phyloP scores from a whole-genome alignment of 2,888 invertebrate genomes.

The Xylocampa areola region DNA sequence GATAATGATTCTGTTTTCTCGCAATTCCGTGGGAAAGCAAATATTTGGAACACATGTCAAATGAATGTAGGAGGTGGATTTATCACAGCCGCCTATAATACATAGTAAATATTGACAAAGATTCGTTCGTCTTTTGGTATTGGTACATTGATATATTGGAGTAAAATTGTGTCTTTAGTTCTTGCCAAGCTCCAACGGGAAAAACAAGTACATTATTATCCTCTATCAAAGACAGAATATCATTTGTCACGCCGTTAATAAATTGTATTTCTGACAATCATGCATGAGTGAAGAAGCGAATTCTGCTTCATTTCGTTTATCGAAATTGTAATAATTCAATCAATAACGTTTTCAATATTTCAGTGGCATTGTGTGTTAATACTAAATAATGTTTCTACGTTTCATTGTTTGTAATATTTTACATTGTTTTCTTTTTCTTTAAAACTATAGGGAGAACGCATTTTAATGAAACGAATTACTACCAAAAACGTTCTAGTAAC shows the following conservation, averaged over 20 bases:
- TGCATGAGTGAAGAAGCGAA: neutral
- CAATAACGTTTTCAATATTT: neutral
- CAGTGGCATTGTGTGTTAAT: neutral
- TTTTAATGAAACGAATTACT: neutral
- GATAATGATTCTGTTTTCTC: conserved; percentile 10
- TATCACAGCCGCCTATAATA: neutral
- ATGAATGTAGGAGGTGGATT: conserved; percentile 1
- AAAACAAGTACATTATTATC: neutral
- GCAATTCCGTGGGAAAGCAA: conserved; percentile 14
- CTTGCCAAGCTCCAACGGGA: no score
- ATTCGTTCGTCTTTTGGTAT: neutral
- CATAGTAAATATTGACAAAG: conserved; percentile 6
- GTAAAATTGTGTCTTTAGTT: neutral
- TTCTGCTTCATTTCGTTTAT: neutral
- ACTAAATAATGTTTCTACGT: neutral
- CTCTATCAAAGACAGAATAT: neutral
- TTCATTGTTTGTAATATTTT: neutral
- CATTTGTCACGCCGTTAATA: neutral
- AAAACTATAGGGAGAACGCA: neutral
- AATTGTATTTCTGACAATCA: no score
- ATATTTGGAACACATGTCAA: conserved; percentile 6
- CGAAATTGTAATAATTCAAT: neutral
- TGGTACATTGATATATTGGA: neutral
- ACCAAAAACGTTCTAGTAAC: conserved; percentile 1
- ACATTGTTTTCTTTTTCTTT: neutral